phyloP scores from a whole-genome alignment of 2,113 vertebrate species.

The Barnardius zonarius region DNA sequence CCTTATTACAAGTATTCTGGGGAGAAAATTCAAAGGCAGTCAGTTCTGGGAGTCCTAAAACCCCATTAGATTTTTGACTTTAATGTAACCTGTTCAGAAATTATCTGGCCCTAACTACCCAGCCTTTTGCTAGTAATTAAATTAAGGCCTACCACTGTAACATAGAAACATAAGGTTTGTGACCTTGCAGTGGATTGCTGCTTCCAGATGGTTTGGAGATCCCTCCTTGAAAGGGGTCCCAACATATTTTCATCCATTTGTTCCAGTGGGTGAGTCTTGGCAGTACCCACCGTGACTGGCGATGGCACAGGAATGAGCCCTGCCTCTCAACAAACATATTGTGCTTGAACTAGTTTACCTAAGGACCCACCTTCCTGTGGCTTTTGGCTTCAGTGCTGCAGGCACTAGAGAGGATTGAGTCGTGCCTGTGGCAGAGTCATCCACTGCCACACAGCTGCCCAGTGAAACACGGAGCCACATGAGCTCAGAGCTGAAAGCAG shows the following conservation, averaged over 20 bases:
- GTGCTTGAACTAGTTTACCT: background rate
- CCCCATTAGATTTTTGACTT: background rate
- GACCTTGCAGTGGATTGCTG: background rate
- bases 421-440: background rate
- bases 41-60: background rate
- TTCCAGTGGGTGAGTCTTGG: background rate
- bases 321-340: background rate
- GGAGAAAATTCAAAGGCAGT: background rate
- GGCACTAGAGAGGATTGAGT: background rate
- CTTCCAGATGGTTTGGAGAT: background rate
- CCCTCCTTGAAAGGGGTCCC: background rate
- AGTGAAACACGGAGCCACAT: background rate
- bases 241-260: background rate
- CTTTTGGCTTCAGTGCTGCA: background rate
- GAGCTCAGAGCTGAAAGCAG: background rate
- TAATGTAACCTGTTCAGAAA: background rate
- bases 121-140: background rate
- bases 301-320: accelerated
- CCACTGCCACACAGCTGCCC: accelerated
- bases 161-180: background rate
- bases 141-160: background rate
- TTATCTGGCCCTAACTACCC: background rate
- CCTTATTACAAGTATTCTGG: background rate
- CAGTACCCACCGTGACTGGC: background rate
- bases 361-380: background rate